These are phyloP conservation scores for Pomacea canaliculata DNA, from an alignment of 2,888 invertebrate genomes.

Conservation along the genomic window DNA sequence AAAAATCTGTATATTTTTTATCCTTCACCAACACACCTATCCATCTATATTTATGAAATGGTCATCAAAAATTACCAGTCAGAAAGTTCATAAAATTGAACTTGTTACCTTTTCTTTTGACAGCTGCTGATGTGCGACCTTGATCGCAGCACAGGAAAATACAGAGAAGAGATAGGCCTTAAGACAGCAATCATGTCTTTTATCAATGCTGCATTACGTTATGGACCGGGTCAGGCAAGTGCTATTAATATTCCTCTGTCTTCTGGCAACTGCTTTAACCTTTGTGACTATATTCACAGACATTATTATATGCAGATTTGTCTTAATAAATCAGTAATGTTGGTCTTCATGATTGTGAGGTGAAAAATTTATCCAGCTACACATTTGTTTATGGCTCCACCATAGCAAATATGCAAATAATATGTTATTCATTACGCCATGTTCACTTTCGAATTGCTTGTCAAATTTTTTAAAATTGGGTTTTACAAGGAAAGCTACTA, in stretches of 20 bases:
- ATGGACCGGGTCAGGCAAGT: conserved; percentile 93
- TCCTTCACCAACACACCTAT: too few relatives aligned
- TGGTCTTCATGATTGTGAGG: too few relatives aligned
- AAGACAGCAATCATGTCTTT: conserved; percentile 99
- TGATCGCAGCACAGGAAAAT: conserved; percentile 90
- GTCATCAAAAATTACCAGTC: too few relatives aligned
- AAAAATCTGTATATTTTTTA: too few relatives aligned
- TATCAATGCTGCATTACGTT: conserved; percentile 94
- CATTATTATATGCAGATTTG: not conserved
- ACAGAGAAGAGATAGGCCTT: conserved; percentile 90
- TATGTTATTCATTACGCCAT: not conserved
- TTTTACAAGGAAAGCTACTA: too few relatives aligned
- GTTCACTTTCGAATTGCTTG: too few relatives aligned
- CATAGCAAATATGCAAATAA: not conserved
- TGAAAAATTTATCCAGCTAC: not conserved
- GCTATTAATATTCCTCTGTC: not conserved
- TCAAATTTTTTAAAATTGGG: too few relatives aligned
- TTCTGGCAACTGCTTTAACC: not conserved
- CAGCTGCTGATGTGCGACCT: conserved; percentile 90
- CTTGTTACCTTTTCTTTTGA: too few relatives aligned
- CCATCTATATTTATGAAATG: too few relatives aligned
- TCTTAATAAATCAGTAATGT: too few relatives aligned
- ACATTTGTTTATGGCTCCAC: not conserved
- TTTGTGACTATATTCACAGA: too few relatives aligned
- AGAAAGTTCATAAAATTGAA: too few relatives aligned